Evolutionary conservation across 2,797 vertebrate species (phyloP).

Genomic region (Dromococcyx pavoninus): DNA sequence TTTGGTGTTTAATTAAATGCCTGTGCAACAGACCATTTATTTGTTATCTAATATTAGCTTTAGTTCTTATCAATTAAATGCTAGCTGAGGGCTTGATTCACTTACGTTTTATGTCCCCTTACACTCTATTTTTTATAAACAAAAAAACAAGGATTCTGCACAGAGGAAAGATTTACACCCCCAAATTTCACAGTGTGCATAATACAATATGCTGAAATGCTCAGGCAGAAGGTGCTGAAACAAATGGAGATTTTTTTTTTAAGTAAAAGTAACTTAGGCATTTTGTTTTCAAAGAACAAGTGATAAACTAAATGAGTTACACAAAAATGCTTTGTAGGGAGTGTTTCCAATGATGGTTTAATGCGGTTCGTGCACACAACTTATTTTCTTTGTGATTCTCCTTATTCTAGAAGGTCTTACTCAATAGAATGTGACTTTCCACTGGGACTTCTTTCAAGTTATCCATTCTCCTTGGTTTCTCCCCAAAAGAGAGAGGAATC

Average conservation of each 20-base stretch:
- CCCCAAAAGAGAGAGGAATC: not conserved
- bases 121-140: slow-evolving; percentile 77
- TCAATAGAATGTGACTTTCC: not conserved
- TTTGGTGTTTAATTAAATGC: slow-evolving; percentile 88
- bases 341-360: not conserved
- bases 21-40: slow-evolving; percentile 87
- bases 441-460: not conserved
- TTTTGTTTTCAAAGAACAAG: not conserved
- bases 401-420: not conserved
- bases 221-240: slow-evolving; percentile 52
- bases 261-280: not conserved
- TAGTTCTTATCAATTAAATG: slow-evolving; percentile 87
- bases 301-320: not conserved
- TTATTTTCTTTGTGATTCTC: not conserved
- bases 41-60: slow-evolving; percentile 88
- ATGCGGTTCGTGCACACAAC: not conserved
- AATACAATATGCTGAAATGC: slow-evolving; percentile 48
- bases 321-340: not conserved
- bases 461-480: not conserved
- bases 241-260: not conserved
- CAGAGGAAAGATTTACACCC: slow-evolving; percentile 61
- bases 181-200: slow-evolving; percentile 45
- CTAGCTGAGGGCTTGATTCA: slow-evolving; percentile 83
- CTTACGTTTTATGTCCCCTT: slow-evolving; percentile 78
- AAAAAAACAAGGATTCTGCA: slow-evolving; percentile 70